Conservation (phyloP, 2,888 invertebrate genomes). For the Neoascia interrupta region DNA sequence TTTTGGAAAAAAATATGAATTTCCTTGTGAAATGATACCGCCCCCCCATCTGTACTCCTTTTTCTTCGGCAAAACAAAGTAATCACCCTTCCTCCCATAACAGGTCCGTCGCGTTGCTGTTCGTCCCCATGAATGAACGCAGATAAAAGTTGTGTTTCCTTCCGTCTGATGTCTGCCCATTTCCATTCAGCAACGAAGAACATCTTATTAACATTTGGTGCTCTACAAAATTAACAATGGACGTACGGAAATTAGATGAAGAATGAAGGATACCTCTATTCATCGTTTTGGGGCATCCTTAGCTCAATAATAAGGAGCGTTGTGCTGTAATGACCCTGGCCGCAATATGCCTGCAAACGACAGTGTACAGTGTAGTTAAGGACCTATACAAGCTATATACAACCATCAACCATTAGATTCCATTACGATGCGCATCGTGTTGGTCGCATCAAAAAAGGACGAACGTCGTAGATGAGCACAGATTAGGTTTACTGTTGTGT, state of each 20-base stretch:
- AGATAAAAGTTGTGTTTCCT: conserved; percentile 63
- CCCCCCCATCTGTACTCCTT: conserved; percentile 4
- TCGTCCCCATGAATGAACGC: conserved; percentile 33
- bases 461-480: conserved; percentile 62
- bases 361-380: conserved; percentile 50
- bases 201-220: conserved; percentile 70
- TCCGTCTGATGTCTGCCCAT: conserved; percentile 38
- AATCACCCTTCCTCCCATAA: conserved; percentile 63
- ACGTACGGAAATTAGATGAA: conserved; percentile 66
- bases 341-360: conserved; percentile 68
- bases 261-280: conserved; percentile 62
- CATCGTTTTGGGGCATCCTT: conserved; percentile 27
- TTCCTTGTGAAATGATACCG: conserved; percentile 49
- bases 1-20: conserved; percentile 54
- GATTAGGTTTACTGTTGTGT: conserved; percentile 69
- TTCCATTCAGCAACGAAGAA: conserved; percentile 32
- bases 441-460: conserved; percentile 35
- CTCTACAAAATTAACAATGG: conserved; percentile 66
- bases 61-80: conserved; percentile 50
- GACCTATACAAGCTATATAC: conserved; percentile 1
- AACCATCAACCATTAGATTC: conserved; percentile 26
- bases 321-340: conserved; percentile 62
- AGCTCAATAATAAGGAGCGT: conserved; percentile 46
- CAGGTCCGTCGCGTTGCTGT: neutral
- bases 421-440: too few relatives aligned